These are phyloP conservation scores for Mormyrus hasselquistii DNA, from an alignment of 2,797 vertebrate genomes.

Conservation along the genomic window DNA sequence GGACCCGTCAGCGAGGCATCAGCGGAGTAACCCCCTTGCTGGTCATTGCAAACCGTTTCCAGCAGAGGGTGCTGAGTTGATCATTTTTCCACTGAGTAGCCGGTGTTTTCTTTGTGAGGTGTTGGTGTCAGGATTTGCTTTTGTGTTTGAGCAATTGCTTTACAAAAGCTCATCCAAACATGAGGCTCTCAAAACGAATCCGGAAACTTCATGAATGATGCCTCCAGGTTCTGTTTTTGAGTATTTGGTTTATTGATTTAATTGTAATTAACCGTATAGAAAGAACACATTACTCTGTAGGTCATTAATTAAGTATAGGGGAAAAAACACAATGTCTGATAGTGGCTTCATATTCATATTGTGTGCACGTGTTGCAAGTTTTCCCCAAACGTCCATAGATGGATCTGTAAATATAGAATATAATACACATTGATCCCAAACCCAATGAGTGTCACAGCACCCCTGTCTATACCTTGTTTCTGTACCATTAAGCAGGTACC, in stretches of 20 bases:
- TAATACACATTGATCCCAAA: neutral
- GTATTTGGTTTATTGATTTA: neutral
- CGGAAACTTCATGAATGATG: neutral
- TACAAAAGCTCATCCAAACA: neutral
- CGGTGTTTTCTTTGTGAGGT: neutral
- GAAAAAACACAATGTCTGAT: neutral
- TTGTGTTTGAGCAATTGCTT: neutral
- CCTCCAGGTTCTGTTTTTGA: neutral
- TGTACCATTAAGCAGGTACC: neutral
- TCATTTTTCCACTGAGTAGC: neutral
- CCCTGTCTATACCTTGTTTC: neutral
- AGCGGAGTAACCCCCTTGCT: neutral
- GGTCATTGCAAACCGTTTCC: neutral
- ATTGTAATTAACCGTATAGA: neutral
- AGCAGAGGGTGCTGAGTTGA: slow-evolving; percentile 11
- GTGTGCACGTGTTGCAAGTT: neutral
- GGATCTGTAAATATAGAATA: neutral
- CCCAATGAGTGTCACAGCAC: neutral
- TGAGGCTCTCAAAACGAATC: neutral
- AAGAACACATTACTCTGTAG: neutral
- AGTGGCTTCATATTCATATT: neutral
- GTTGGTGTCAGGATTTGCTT: neutral
- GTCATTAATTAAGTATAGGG: neutral
- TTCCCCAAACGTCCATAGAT: neutral
- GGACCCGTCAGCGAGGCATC: neutral